Base-by-base conservation (phyloP, 2,113 vertebrate species). In the Eulacestoma nigropectus region DNA sequence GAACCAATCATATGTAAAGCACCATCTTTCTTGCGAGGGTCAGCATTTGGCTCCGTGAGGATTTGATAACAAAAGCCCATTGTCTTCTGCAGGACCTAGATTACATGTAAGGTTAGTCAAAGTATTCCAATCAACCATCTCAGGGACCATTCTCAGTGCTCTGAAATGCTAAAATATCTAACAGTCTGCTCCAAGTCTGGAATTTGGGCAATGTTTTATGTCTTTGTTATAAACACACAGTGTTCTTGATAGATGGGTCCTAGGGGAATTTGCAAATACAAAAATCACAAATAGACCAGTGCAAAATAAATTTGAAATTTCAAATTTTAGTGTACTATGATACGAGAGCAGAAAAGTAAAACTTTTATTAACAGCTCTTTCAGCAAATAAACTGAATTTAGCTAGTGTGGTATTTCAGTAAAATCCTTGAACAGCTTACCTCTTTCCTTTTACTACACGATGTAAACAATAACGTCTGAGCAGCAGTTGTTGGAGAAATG, bases 51-150 rank as follows among this genome's bases (percentile, higher is more conserved):
- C 79, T 99, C 99, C 21, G 99, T 99, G 55, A 99, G 99, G 95
- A 99, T 99, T 95, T 99, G 99, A 79, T 99, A 99, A 97, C 99
- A 99, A 97, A 99, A 99, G 91, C 99, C 99, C 99, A 99, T 99
- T 7, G 99, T 99, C 97, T 99, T 99, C 97, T 99, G 99, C 76
- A 99, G 96, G 41, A 99, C 99, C 99, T 99, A 95, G 19, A 90
- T 81, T 60, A 87, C 52, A 60, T 3, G 59, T 4, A 85, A 72
- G 42, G 53, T 96, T 72, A 84, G 68, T 68, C n/a, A n/a, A 63
- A 86, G 23, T 17, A 81, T 41, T 91, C 77, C 46, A 53, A 0
- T 35, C 37, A 19, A 10, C 35, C 20, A 19, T 8, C 29, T 70
- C 55, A 59, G 50, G 11, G 47, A 80, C 22, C 29, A 39, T 42